Conservation (phyloP, 1,140 invertebrate species). For the Drosophila malerkotliana region DNA sequence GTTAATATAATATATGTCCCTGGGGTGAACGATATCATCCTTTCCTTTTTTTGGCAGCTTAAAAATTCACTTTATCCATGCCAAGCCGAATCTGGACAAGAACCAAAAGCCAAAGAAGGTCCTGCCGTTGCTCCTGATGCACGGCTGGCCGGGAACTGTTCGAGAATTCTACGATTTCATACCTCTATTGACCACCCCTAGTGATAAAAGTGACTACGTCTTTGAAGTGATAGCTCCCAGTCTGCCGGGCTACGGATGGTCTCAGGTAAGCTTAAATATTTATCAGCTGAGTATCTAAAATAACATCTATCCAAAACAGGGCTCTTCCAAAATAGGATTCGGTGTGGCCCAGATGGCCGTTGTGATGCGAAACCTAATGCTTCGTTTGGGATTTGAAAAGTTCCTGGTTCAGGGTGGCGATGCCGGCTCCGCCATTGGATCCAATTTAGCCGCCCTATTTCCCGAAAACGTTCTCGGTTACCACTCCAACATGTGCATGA, state of each 20-base stretch:
- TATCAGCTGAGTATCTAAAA: background rate
- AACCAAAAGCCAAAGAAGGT: constrained; percentile 84
- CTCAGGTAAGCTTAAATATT: constrained; percentile 85
- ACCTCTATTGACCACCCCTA: constrained; percentile 87
- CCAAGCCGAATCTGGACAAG: constrained; percentile 83
- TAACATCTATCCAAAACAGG: constrained; percentile 68
- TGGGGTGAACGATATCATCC: background rate
- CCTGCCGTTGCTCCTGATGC: constrained; percentile 90
- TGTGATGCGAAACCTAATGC: constrained; percentile 94
- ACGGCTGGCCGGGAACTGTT: constrained; percentile 96
- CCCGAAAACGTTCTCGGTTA: constrained; percentile 87
- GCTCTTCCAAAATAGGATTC: constrained; percentile 87
- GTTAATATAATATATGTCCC: background rate
- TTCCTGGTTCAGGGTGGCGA: constrained; percentile 94
- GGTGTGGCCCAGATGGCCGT: constrained; percentile 87
- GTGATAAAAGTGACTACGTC: constrained; percentile 87
- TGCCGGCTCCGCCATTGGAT: constrained; percentile 88
- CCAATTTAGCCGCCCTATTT: constrained; percentile 87
- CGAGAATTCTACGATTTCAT: constrained; percentile 94
- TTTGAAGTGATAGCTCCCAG: constrained; percentile 93
- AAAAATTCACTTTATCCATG: constrained; percentile 90
- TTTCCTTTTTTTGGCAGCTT: constrained; percentile 84
- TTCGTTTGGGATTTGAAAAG: constrained; percentile 89
- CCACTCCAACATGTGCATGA: constrained; percentile 88
- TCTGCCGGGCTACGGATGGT: constrained; percentile 94